Percentiles rank a stretch among this genome's conserved stretches.
Evolutionary conservation across 2,888 invertebrate genomes (phyloP).

Genomic region (Melipona beecheii): DNA sequence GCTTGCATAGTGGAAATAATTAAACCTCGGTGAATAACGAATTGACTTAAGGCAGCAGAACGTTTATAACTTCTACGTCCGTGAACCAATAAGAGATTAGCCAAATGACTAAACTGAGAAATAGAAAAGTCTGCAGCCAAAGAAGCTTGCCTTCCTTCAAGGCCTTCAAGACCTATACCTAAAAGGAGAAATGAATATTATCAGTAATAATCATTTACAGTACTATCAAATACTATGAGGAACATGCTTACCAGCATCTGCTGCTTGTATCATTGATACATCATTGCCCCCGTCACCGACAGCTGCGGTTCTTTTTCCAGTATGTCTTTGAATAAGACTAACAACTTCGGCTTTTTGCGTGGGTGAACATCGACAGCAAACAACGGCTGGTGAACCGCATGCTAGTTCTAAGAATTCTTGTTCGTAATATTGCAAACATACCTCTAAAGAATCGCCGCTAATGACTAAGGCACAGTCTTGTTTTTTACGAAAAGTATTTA

Average conservation of each 20-base stretch:
- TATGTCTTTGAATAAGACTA: slow-evolving; percentile 87
- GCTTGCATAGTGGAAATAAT: slow-evolving; percentile 99
- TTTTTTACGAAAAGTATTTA: slow-evolving; percentile 87
- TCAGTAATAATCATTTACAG: neutral
- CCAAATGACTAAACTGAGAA: slow-evolving; percentile 94
- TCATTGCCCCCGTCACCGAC: slow-evolving; percentile 90
- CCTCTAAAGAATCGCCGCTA: slow-evolving; percentile 89
- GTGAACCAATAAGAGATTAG: slow-evolving; percentile 94
- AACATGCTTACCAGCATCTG: slow-evolving; percentile 85
- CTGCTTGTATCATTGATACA: slow-evolving; percentile 89
- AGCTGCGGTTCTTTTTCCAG: slow-evolving; percentile 86
- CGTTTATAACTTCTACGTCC: slow-evolving; percentile 97
- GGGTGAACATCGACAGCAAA: slow-evolving; percentile 90
- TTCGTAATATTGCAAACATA: slow-evolving; percentile 90
- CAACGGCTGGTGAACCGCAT: slow-evolving; percentile 90
- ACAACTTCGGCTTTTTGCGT: slow-evolving; percentile 90
- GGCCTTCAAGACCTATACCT: slow-evolving; percentile 95
- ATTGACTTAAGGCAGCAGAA: slow-evolving; percentile 98
- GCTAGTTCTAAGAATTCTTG: slow-evolving; percentile 90
- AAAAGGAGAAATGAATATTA: slow-evolving; percentile 36
- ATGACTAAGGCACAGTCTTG: slow-evolving; percentile 90
- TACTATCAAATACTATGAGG: neutral
- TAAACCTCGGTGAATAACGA: slow-evolving; percentile 98
- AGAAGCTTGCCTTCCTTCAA: slow-evolving; percentile 95
- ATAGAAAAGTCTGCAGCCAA: slow-evolving; percentile 99